Percentiles rank a stretch among this genome's conserved stretches.
These are phyloP conservation scores for Colossoma macropomum DNA, from an alignment of 2,113 vertebrate species.

Conservation along the genomic window DNA sequence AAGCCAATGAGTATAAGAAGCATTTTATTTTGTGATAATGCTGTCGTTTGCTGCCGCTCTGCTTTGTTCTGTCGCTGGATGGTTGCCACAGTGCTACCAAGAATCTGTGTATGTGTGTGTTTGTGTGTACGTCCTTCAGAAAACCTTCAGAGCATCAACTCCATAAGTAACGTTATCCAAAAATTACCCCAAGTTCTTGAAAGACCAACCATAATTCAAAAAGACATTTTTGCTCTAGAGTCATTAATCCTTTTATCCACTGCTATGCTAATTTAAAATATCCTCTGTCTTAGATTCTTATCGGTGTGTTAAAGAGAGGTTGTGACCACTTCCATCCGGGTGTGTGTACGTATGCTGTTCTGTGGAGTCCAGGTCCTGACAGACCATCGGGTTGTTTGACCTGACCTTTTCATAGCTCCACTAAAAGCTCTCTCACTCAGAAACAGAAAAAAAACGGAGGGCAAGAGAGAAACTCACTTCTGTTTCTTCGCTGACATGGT, in stretches of 20 bases:
- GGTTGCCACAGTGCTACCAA: slow-evolving; percentile 17
- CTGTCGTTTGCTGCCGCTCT: slow-evolving; percentile 42
- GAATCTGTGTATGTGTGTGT: not conserved
- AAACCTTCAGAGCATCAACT: not conserved
- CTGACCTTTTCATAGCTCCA: slow-evolving; percentile 35
- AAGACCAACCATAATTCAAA: not conserved
- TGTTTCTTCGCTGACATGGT: not conserved
- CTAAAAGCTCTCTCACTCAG: slow-evolving; percentile 2
- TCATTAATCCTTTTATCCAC: not conserved
- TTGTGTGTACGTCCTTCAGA: not conserved
- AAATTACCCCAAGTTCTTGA: not conserved
- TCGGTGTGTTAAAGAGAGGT: not conserved
- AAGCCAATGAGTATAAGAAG: slow-evolving; percentile 22
- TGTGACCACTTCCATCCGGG: not conserved
- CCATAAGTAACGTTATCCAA: not conserved
- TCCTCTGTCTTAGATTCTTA: not conserved
- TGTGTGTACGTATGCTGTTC: not conserved
- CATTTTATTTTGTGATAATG: slow-evolving; percentile 40
- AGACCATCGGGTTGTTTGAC: slow-evolving; percentile 5
- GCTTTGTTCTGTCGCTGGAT: slow-evolving; percentile 39
- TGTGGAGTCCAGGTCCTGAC: slow-evolving; percentile 16
- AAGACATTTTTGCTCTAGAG: not conserved
- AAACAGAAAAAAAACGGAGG: slow-evolving; percentile 28
- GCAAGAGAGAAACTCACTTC: not conserved
- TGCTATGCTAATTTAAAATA: not conserved